Conservation (phyloP, 2,888 invertebrate genomes). For the Trichacis sp. region DNA sequence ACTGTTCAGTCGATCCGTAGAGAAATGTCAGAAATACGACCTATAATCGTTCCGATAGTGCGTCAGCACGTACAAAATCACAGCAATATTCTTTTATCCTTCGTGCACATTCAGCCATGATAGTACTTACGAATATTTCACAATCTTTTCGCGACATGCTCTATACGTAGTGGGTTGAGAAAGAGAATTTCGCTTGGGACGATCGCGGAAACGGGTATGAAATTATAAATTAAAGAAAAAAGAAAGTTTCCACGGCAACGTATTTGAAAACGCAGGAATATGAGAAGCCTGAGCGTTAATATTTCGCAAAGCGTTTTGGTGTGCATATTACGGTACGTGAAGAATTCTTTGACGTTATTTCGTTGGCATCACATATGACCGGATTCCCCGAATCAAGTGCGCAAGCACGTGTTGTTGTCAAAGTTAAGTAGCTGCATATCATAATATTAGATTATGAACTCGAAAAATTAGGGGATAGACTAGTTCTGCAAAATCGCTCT, state of each 20-base stretch:
- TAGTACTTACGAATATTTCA: background rate
- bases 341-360: background rate
- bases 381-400: background rate
- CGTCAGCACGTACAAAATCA: slow-evolving; percentile 4
- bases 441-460: background rate
- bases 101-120: background rate
- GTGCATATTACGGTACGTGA: background rate
- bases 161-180: background rate
- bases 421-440: background rate
- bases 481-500: no score
- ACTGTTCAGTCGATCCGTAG: background rate
- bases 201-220: background rate
- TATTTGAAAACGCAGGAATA: background rate
- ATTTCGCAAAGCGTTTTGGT: background rate
- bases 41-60: background rate
- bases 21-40: background rate
- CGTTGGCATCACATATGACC: background rate
- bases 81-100: slow-evolving; percentile 15
- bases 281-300: background rate
- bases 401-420: background rate
- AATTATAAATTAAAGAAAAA: background rate
- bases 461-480: no score
- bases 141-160: background rate
- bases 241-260: no score
- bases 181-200: background rate